These are phyloP conservation scores for Synchiropus splendidus DNA, from an alignment of 2,113 vertebrate genomes.

Conservation along the genomic window DNA sequence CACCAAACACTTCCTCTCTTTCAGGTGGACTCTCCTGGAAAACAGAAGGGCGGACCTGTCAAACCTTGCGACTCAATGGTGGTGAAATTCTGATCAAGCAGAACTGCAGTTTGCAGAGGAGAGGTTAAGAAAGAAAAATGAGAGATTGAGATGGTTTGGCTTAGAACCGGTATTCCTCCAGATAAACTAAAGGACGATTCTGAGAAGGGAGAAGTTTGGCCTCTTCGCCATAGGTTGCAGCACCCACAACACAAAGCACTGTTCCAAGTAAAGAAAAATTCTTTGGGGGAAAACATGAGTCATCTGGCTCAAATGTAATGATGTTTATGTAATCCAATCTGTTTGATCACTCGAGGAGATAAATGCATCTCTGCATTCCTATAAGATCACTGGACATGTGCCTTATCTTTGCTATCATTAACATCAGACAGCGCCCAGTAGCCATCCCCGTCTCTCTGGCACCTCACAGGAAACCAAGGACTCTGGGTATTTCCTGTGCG, in stretches of 20 bases:
- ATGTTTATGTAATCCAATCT: constrained; percentile 20
- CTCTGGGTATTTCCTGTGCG: constrained; percentile 38
- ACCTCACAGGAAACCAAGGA: constrained; percentile 43
- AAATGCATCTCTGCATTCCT: constrained; percentile 14
- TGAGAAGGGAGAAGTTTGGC: too few species aligned
- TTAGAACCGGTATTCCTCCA: too few species aligned
- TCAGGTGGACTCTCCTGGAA: constrained; percentile 69
- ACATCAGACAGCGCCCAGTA: constrained; percentile 36
- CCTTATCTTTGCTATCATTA: constrained; percentile 31
- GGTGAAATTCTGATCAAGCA: too few species aligned
- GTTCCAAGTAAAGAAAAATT: not conserved
- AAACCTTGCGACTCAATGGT: too few species aligned
- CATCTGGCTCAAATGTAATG: constrained; percentile 20
- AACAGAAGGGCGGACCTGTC: too few species aligned
- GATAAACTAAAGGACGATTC: too few species aligned
- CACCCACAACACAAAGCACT: too few species aligned
- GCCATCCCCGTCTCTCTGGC: constrained; percentile 26
- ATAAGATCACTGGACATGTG: not conserved
- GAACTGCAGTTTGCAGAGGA: too few species aligned
- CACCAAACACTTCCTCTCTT: constrained; percentile 48
- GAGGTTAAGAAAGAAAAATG: too few species aligned
- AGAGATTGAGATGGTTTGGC: too few species aligned
- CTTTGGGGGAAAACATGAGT: not conserved
- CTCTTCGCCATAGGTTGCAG: too few species aligned
- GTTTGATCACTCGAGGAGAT: constrained; percentile 12